phyloP scores from a whole-genome alignment of 2,113 vertebrate genomes.

The Tragelaphus imberbis region DNA sequence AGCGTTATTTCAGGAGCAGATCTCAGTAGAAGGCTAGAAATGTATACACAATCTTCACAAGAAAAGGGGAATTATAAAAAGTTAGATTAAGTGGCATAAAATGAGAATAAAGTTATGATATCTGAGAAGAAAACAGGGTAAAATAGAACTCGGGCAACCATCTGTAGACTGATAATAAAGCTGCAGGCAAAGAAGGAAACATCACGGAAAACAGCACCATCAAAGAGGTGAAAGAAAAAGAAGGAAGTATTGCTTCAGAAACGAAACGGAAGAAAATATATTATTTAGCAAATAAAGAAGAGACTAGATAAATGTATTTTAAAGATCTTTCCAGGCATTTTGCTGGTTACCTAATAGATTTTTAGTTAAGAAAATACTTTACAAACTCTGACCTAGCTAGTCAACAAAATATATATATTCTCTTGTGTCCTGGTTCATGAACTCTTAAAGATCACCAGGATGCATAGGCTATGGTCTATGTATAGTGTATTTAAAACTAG shows the following conservation, averaged over 20 bases:
- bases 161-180: neutral
- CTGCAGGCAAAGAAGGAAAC: neutral
- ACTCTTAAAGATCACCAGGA: neutral
- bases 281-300: neutral
- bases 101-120: neutral
- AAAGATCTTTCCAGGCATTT: neutral
- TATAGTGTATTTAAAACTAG: neutral
- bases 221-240: neutral
- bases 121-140: neutral
- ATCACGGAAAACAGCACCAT: neutral
- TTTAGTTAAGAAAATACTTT: neutral
- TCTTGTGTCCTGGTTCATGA: neutral
- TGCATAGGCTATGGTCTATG: neutral
- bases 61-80: neutral
- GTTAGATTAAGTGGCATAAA: neutral
- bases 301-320: neutral
- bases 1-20: neutral
- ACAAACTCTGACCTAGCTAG: neutral
- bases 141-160: neutral
- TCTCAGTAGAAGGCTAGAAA: neutral
- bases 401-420: neutral
- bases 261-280: neutral
- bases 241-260: neutral
- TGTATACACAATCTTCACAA: neutral
- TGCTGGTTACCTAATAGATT: neutral